Evolutionary conservation across 2,888 invertebrate genomes (phyloP), one percentile per base, ranked within the genome.

Genomic region (Meganola albula): DNA sequence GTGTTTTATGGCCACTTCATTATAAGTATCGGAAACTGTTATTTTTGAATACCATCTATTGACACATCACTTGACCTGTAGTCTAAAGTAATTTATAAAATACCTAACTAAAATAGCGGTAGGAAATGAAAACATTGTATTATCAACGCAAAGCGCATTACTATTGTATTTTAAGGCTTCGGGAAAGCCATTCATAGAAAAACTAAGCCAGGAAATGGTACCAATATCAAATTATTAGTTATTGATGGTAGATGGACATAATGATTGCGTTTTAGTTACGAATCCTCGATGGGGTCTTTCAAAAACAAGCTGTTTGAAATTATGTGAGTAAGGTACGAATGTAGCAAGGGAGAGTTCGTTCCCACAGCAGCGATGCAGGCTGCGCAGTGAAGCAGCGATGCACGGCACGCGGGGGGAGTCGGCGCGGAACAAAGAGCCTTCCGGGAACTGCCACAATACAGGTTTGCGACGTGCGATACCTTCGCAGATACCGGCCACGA

Each of bases 381-480:
- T 44, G 48, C 40, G 43, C 32, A 44, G 52, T 42, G 56, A 16
- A 6, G 42, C 58, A 53, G 47, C 53, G 59, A 55, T 61, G 59
- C 48, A 52, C 23, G 31, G 32, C 32, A 40, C 30, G 50, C 37
- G 54, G 54, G 62, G 55, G 57, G 59, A 58, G 53, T 61, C 80
- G 82, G 82, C 70, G 60, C 52, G 64, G 62, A 74, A 84, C 82
- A 84, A 84, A 85, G 79, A 67, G 68, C 78, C 77, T 84, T 85
- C 84, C 82, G 67, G 82, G 84, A 84, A 84, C 71, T 64, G 75
- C 60, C 76, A 83, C 79, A 83, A 85, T 85, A 84, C 84, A 75
- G 83, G 84, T 84, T 84, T 76, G 84, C 76, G 67, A 66, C 83
- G 82, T 82, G 84, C 84, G 80, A 82, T 82, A 83, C 82, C 78